Evolutionary conservation across 2,113 vertebrate genomes (phyloP).

Genomic region (Seriola rivoliana): DNA sequence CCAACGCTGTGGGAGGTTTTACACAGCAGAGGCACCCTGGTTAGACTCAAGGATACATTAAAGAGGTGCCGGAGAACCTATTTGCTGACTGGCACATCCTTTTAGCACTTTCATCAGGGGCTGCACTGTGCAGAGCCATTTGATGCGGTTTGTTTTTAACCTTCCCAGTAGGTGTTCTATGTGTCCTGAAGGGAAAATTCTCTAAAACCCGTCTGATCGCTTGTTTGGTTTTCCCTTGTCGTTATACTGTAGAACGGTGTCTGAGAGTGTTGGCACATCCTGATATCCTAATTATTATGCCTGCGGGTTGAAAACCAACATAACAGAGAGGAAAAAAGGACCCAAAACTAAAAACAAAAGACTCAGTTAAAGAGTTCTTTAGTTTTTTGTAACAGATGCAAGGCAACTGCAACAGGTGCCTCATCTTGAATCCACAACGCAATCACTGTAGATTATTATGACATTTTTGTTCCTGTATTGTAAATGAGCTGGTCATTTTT

Average conservation of each 20-base stretch:
- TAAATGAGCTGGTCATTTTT: not conserved
- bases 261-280: constrained; percentile 8
- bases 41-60: constrained; percentile 68
- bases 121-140: constrained; percentile 49
- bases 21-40: constrained; percentile 59
- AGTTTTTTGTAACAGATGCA: not conserved
- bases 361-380: not conserved
- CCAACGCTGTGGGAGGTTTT: constrained; percentile 44
- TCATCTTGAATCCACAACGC: not conserved
- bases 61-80: constrained; percentile 61
- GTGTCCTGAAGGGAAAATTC: constrained; percentile 31
- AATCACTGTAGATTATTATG: not conserved
- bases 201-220: constrained; percentile 29
- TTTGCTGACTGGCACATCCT: constrained; percentile 74
- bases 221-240: constrained; percentile 35
- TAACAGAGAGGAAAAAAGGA: not conserved
- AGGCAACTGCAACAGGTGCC: not conserved
- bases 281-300: not conserved
- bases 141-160: constrained; percentile 69
- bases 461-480: not conserved
- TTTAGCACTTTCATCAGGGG: constrained; percentile 65
- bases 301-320: not conserved
- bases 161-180: constrained; percentile 40
- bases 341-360: not conserved
- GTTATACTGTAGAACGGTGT: not conserved